Evolutionary conservation across 2,797 vertebrate genomes (phyloP).

Genomic region (Mycteria americana): DNA sequence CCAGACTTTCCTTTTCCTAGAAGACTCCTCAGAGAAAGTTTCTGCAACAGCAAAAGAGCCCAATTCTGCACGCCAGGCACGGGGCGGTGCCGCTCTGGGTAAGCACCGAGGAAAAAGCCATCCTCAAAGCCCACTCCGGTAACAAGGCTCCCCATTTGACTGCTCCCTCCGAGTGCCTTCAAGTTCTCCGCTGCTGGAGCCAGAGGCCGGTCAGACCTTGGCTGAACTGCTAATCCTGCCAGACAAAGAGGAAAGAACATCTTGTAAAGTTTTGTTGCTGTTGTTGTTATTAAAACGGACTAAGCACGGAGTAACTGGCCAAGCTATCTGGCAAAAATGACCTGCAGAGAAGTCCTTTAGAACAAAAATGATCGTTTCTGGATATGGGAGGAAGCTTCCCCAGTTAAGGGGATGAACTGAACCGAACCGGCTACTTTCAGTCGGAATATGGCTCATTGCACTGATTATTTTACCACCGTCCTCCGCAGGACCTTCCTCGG

Average conservation of each 20-base stretch:
- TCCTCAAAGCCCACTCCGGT: neutral
- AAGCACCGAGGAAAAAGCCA: neutral
- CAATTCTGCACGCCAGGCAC: neutral
- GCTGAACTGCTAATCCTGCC: constrained; percentile 59
- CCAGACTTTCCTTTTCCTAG: neutral
- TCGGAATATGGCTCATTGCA: neutral
- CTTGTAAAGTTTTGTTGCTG: constrained; percentile 67
- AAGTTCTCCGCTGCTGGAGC: neutral
- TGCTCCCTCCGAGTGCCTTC: neutral
- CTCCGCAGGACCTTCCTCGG: neutral
- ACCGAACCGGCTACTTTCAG: neutral
- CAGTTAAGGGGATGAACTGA: neutral
- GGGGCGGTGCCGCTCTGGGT: fast-evolving
- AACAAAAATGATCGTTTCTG: neutral
- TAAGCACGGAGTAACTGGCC: constrained; percentile 15
- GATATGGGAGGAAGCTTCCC: neutral
- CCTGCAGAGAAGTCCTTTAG: neutral
- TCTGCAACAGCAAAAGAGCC: neutral
- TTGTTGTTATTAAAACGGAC: constrained; percentile 54
- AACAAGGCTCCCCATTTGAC: neutral
- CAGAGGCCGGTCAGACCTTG: constrained; percentile 53
- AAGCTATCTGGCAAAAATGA: constrained; percentile 58
- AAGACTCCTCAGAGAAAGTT: neutral
- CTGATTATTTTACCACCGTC: neutral
- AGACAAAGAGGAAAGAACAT: constrained; percentile 69